These are phyloP conservation scores for Agrochola lota DNA, from an alignment of 2,888 invertebrate genomes.

Conservation along the genomic window DNA sequence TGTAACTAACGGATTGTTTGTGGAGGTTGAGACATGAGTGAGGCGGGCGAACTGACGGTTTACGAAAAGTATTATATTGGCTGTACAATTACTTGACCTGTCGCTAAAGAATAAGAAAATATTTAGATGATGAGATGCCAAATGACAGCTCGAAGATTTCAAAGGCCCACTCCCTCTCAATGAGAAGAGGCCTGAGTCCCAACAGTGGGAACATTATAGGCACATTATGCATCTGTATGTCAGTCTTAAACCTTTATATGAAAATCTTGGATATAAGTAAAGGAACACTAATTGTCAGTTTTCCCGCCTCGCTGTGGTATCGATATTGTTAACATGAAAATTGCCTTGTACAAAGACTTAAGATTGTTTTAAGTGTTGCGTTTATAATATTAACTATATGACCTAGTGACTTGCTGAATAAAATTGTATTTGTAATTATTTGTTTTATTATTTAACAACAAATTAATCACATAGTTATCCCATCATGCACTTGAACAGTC, in stretches of 20 bases:
- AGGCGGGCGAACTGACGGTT: conserved; percentile 41
- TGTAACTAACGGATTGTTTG: conserved; percentile 58
- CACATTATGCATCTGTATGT: not conserved
- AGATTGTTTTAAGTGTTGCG: conserved; percentile 84
- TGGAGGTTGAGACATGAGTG: conserved; percentile 41
- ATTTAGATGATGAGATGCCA: not conserved
- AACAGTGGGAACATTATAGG: too few species aligned
- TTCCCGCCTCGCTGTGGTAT: conserved; percentile 41
- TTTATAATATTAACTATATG: conserved; percentile 81
- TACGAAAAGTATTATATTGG: not conserved
- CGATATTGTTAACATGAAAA: conserved; percentile 75
- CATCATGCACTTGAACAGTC: too few species aligned
- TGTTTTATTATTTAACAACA: conserved; percentile 56
- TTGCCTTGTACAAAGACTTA: conserved; percentile 88
- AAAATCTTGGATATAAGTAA: not conserved
- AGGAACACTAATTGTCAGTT: conserved; percentile 41
- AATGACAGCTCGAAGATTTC: too few species aligned
- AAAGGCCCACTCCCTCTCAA: too few species aligned
- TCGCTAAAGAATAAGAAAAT: too few species aligned
- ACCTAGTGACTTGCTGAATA: conserved; percentile 82
- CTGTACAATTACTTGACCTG: not conserved
- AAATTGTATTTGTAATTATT: conserved; percentile 78
- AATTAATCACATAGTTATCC: not conserved
- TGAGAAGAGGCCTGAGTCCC: too few species aligned
- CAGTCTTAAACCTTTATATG: not conserved